A percentile compares a stretch with the other conserved stretches of the same genome.
Conservation (phyloP, 2,797 vertebrate genomes). For the Vultur gryphus region DNA sequence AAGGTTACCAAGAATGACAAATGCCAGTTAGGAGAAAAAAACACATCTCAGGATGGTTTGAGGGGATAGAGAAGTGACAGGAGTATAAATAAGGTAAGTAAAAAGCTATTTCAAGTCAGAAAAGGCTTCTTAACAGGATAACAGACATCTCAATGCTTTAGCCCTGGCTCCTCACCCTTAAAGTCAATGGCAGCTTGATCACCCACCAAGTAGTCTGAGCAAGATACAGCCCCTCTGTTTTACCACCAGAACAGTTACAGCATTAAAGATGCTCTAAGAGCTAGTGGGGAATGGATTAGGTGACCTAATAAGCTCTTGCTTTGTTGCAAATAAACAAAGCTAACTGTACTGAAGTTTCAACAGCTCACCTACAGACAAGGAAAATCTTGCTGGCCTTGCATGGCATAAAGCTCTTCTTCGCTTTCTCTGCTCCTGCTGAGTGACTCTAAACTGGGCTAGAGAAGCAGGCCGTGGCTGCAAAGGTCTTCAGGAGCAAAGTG, state of each 20-base stretch:
- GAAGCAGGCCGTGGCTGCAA: neutral
- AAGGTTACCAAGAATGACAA: neutral
- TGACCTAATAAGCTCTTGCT: neutral
- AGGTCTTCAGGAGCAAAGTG: neutral
- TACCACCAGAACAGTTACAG: neutral
- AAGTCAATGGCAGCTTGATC: neutral
- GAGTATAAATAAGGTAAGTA: neutral
- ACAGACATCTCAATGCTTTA: neutral
- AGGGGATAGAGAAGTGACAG: neutral
- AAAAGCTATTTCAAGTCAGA: neutral
- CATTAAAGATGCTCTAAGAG: neutral
- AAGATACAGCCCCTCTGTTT: neutral
- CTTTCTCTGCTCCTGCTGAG: neutral
- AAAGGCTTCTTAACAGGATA: neutral
- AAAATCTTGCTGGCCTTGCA: neutral
- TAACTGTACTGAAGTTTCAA: neutral
- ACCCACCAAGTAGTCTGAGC: neutral
- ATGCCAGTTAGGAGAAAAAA: neutral
- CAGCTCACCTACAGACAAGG: neutral
- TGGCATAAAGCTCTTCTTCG: neutral
- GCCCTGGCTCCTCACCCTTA: neutral
- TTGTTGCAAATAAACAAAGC: neutral
- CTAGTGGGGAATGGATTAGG: neutral
- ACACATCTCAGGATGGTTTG: neutral
- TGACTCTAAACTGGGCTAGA: neutral